Evolutionary conservation across 2,888 invertebrate genomes (phyloP).

Genomic region (Ophraella communa): DNA sequence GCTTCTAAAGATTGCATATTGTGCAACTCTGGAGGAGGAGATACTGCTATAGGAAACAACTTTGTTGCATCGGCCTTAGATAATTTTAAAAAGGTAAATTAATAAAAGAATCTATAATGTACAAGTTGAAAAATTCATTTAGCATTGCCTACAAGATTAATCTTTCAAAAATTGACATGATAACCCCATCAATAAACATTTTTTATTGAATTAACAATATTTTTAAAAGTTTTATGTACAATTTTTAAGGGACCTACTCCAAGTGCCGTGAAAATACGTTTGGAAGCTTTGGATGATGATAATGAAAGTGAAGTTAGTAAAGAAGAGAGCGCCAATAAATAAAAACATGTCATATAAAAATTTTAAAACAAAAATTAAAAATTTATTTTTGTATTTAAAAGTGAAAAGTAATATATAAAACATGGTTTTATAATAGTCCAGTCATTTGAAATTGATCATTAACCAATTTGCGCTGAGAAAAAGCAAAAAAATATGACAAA

Average conservation of each 20-base stretch:
- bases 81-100: constrained; percentile 12
- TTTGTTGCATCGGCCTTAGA: constrained; percentile 14
- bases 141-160: not conserved
- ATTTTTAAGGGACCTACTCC: too few species aligned
- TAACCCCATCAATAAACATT: too few species aligned
- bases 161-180: too few species aligned
- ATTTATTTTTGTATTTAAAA: not conserved
- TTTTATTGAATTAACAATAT: too few species aligned
- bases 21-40: constrained; percentile 47
- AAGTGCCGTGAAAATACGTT: constrained; percentile 34
- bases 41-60: constrained; percentile 7
- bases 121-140: not conserved
- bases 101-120: not conserved
- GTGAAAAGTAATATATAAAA: not conserved
- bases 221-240: too few species aligned
- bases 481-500: constrained; percentile 2
- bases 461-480: not conserved
- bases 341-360: too few species aligned
- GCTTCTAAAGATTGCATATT: constrained; percentile 56
- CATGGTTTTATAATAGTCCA: too few species aligned
- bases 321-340: constrained; percentile 34
- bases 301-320: constrained; percentile 45
- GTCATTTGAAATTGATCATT: not conserved
- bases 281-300: constrained; percentile 43
- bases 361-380: too few species aligned